Percentiles rank a stretch among this genome's conserved stretches.
These are phyloP conservation scores for Acipenser ruthenus DNA, from an alignment of 2,797 vertebrate species.

Conservation along the genomic window DNA sequence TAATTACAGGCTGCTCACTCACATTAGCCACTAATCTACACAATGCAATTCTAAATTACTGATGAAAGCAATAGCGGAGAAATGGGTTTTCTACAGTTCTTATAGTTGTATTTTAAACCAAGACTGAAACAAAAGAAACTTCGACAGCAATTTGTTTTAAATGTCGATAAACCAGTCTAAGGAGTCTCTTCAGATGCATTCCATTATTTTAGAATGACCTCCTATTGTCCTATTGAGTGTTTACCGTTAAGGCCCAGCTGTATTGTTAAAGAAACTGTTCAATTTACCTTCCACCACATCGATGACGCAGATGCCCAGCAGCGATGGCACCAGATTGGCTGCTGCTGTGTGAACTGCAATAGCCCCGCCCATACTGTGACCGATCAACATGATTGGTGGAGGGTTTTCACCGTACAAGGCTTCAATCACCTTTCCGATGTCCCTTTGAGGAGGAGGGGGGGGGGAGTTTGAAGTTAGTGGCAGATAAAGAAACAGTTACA, in stretches of 20 bases:
- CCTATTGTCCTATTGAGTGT: neutral
- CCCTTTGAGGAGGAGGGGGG: conserved; percentile 49
- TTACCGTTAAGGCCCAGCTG: neutral
- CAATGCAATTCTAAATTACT: too few relatives aligned
- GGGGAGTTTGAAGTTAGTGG: too few relatives aligned
- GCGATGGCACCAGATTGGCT: conserved; percentile 77
- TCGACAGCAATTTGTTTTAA: too few relatives aligned
- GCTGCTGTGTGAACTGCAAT: conserved; percentile 90
- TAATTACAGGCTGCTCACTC: neutral
- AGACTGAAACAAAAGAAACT: too few relatives aligned
- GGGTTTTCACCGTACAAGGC: conserved; percentile 83
- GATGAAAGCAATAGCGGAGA: too few relatives aligned
- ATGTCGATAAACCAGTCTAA: too few relatives aligned
- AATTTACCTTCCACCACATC: conserved; percentile 91
- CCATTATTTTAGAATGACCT: too few relatives aligned
- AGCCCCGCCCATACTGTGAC: conserved; percentile 97
- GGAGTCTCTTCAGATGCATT: too few relatives aligned
- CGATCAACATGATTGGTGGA: conserved; percentile 91
- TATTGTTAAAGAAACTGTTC: neutral
- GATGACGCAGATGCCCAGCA: conserved; percentile 91
- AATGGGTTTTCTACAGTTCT: too few relatives aligned
- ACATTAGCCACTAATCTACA: neutral
- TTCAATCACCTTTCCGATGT: conserved; percentile 87
- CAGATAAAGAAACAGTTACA: too few relatives aligned
- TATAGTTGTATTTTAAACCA: too few relatives aligned